Evolutionary conservation across 2,797 vertebrate genomes (phyloP), one percentile per base, ranked within the genome.

Genomic region (Enoplosus armatus): DNA sequence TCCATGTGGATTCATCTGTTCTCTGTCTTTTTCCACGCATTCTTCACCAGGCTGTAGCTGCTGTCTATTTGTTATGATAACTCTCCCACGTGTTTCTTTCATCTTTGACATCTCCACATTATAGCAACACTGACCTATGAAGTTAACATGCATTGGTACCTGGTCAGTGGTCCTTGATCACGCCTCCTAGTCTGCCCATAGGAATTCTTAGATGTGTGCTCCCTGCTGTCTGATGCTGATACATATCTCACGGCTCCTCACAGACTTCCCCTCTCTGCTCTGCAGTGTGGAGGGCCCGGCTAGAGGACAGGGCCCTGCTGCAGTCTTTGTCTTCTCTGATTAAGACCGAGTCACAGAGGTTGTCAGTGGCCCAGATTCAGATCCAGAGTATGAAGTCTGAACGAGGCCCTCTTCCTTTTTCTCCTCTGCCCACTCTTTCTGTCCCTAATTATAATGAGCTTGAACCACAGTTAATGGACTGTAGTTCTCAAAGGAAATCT

Each of bases 281-380:
- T 72, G 58, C 54, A 26, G 43, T 5, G 18, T 33, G 35, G 47
- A 72, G 41, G 14, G 29, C 77, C 76, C 68, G 35, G 54, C 69
- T 29, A 31, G 45, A 83, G 63, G 68, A 87, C 22, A 8, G n/a
- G 66, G 47, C 60, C 73, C 43, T 77, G 77, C 73, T 78, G 61
- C 72, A 68, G 83, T 77, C 74, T 82, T 75, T 85, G 83, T 91
- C 78, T 79, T 67, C 55, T 85, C 82, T 81, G 71, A 90, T 86
- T 83, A 69, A 79, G 60, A 83, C 54, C 4, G 35, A 72, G 60
- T 82, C 80, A 68, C 72, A 56, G 53, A 75, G 69, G 68, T 70
- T 75, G 70, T 85, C 72, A 73, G 70, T 86, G 87, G 79, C 76
- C 79, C 80, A 91, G 77, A 89, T 87, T 88, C 79, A 69, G 58